phyloP scores from a whole-genome alignment of 2,113 vertebrate genomes.

The Polypterus bichir region DNA sequence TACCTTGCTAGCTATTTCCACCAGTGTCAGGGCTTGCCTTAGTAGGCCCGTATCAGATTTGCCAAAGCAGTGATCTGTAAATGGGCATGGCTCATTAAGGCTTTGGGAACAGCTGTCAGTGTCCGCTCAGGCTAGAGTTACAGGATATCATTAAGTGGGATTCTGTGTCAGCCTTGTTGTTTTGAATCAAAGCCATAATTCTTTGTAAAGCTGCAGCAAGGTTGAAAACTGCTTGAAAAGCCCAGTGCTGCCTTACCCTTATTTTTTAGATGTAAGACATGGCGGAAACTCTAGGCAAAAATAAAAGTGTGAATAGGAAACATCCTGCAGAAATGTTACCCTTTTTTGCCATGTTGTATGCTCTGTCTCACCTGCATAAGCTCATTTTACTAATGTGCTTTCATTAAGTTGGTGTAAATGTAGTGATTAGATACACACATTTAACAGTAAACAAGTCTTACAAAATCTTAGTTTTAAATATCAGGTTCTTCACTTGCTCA shows the following conservation, averaged over 20 bases:
- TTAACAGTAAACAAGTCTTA: no score
- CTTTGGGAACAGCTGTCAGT: constrained; percentile 31
- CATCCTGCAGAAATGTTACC: no score
- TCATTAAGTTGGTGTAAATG: no score
- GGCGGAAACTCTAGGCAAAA: no score
- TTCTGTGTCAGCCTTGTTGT: constrained; percentile 29
- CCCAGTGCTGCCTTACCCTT: not conserved
- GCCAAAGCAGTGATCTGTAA: constrained; percentile 35
- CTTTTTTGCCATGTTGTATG: no score
- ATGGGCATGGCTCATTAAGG: constrained; percentile 29
- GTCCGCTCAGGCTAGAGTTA: constrained; percentile 32
- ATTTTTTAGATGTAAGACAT: no score
- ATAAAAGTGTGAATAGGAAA: no score
- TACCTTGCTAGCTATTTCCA: constrained; percentile 32
- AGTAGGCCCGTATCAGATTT: constrained; percentile 27
- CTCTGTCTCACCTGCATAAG: no score
- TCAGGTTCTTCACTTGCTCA: no score
- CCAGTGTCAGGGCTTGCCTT: constrained; percentile 37
- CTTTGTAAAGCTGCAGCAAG: constrained; percentile 23
- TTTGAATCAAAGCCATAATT: constrained; percentile 26
- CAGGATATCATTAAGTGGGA: constrained; percentile 40
- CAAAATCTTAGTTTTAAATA: no score
- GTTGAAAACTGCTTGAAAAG: constrained; percentile 6
- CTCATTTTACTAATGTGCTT: no score
- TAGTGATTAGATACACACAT: no score